Evolutionary conservation across 2,797 vertebrate species (phyloP), one percentile per base, ranked within the genome.

Genomic region (Gymnocypris eckloni): DNA sequence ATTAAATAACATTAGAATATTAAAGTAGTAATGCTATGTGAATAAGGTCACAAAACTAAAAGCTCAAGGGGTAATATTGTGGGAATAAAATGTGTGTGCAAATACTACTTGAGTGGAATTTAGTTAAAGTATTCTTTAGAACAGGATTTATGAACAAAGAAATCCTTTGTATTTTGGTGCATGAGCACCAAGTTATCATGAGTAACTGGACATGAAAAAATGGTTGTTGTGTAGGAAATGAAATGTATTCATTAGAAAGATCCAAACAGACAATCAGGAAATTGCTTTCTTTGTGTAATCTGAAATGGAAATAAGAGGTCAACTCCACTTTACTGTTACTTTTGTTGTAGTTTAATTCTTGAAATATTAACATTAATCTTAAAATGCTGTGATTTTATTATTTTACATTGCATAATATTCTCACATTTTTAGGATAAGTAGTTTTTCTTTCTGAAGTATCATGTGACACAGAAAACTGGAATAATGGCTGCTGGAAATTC

Each of bases 231-330:
- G 28, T 5, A 37, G 73, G 48, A 75, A 75, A 52, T 75, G 12
- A 75, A 52, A 75, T 37, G 2, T 75, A 52, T 75, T 52, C 9
- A 20, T 75, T 52, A 75, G 48, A 75, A 11, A 52, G 48, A 76
- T 22, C 48, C 10, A 22, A 33, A 52, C 48, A 37, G 72, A 12
- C 16, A 37, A 37, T 76, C 28, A 54, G 48, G 73, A 76, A 76
- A 76, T 76, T 76, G 45, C 45, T 15, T 18, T 50, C 48, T 75
- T 75, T 73, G 45, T 11, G 8, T 45, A 75, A 50, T 33, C 45
- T 50, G 73, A 54, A 54, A 76, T 76, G 18, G 18, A 18, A 54
- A 76, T 3, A 2, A 76, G 18, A 33, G 73, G 73, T 76, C 50
- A 54, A 37, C 50, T 76, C 18, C 3, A 54, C 28, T 75, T 28